Evolutionary conservation across 1,140 invertebrate genomes (phyloP).

Genomic region (Aphidius ervi): DNA sequence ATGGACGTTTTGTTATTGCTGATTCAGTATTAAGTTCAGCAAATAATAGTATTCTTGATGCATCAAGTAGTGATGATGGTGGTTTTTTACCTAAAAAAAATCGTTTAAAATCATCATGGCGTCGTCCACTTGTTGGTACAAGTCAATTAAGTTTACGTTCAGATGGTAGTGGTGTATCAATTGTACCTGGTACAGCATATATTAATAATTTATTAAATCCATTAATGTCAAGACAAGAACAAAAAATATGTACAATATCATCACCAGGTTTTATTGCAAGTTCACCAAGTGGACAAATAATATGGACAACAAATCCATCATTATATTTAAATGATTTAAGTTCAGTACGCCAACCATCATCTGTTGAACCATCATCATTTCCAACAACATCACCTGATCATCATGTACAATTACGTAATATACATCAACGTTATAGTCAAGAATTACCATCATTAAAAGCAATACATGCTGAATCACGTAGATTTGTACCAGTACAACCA

Average conservation of each 20-base stretch:
- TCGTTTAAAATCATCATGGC: conserved; percentile 62
- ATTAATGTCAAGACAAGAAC: conserved; percentile 25
- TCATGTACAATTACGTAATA: conserved; percentile 56
- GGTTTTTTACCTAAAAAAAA: conserved; percentile 63
- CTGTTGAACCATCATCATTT: conserved; percentile 67
- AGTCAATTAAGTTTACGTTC: conserved; percentile 67
- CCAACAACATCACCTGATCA: conserved; percentile 62
- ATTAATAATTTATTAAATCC: conserved; percentile 33
- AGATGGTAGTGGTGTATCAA: conserved; percentile 60
- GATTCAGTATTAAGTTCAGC: conserved; percentile 59
- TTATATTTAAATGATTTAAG: conserved; percentile 79
- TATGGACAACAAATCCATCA: conserved; percentile 55
- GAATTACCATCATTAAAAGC: conserved; percentile 69
- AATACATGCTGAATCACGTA: conserved; percentile 66
- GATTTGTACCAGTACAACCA: conserved; percentile 60
- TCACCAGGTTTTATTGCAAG: conserved; percentile 52
- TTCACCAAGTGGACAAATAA: conserved; percentile 52
- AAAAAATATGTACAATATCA: conserved; percentile 50
- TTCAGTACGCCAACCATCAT: conserved; percentile 76
- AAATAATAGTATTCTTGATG: conserved; percentile 62
- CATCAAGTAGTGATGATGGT: conserved; percentile 76
- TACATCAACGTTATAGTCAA: conserved; percentile 67
- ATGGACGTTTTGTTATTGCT: conserved; percentile 69
- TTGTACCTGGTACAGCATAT: conserved; percentile 45
- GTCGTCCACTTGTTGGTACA: conserved; percentile 61